Conservation (phyloP, 2,888 invertebrate species). For the Machimus atricapillus region DNA sequence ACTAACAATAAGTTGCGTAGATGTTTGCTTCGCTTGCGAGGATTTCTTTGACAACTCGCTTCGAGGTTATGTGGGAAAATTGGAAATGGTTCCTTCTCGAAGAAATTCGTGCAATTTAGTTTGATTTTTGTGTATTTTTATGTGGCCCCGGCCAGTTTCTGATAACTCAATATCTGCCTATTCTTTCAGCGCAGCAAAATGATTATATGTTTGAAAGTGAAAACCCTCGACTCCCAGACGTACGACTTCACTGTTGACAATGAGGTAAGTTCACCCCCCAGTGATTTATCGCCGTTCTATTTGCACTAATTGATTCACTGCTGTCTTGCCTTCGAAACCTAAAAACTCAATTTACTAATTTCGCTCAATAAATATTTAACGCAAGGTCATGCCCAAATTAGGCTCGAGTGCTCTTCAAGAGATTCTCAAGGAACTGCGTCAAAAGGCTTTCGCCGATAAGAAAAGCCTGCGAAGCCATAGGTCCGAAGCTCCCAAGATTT, state of each 20-base stretch:
- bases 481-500: neutral
- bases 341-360: neutral
- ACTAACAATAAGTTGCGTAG: neutral
- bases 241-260: constrained; percentile 82
- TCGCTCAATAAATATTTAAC: neutral
- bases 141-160: neutral
- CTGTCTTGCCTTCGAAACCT: neutral
- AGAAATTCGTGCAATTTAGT: constrained; percentile 28
- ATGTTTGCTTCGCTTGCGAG: constrained; percentile 15
- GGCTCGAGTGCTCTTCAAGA: neutral
- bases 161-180: neutral
- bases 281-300: neutral
- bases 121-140: constrained; percentile 1
- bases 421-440: neutral
- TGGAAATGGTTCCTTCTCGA: constrained; percentile 43
- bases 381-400: neutral
- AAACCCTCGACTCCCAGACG: constrained; percentile 88
- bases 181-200: constrained; percentile 50
- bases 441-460: neutral
- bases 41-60: constrained; percentile 15
- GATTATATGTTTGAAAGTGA: constrained; percentile 81
- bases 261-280: constrained; percentile 72
- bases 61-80: constrained; percentile 39
- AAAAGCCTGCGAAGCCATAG: neutral
- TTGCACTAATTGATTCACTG: neutral